phyloP scores from a whole-genome alignment of 64 coral and sea anemone species.

The Platygyra sinensis region DNA sequence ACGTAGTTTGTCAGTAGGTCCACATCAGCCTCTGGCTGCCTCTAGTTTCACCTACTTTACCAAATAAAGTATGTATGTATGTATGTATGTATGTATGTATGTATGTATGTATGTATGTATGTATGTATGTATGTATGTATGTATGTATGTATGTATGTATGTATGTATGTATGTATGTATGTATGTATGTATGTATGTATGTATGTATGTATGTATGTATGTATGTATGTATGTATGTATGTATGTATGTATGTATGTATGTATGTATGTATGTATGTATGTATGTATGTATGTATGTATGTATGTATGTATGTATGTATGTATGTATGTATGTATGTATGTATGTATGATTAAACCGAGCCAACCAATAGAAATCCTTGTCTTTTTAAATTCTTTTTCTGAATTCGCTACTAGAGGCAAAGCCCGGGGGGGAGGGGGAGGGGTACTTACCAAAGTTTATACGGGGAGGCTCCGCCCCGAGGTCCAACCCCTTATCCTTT shows the following conservation, averaged over 20 bases:
- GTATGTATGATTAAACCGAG: neutral
- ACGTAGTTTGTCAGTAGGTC: too few relatives aligned
- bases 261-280: slow-evolving; percentile 26
- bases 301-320: slow-evolving; percentile 26
- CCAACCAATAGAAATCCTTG: too few relatives aligned
- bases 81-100: slow-evolving; percentile 25
- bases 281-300: slow-evolving; percentile 26
- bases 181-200: slow-evolving; percentile 37
- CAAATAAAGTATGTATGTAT: slow-evolving; percentile 35
- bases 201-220: slow-evolving; percentile 37
- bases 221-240: slow-evolving; percentile 40
- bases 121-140: too few relatives aligned
- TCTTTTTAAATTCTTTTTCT: too few relatives aligned
- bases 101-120: too few relatives aligned
- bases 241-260: slow-evolving; percentile 28
- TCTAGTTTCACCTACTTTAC: too few relatives aligned
- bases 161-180: slow-evolving; percentile 19
- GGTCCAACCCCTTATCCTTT: too few relatives aligned
- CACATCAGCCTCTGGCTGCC: too few relatives aligned
- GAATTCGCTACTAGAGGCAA: too few relatives aligned
- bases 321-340: slow-evolving; percentile 26
- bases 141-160: slow-evolving; percentile 18
- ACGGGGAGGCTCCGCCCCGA: too few relatives aligned
- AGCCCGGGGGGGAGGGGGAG: too few relatives aligned
- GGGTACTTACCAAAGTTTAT: too few relatives aligned